Percentiles rank a stretch among this genome's conserved stretches.
Evolutionary conservation across 2,797 vertebrate species (phyloP).

Genomic region (Taeniopygia guttata): DNA sequence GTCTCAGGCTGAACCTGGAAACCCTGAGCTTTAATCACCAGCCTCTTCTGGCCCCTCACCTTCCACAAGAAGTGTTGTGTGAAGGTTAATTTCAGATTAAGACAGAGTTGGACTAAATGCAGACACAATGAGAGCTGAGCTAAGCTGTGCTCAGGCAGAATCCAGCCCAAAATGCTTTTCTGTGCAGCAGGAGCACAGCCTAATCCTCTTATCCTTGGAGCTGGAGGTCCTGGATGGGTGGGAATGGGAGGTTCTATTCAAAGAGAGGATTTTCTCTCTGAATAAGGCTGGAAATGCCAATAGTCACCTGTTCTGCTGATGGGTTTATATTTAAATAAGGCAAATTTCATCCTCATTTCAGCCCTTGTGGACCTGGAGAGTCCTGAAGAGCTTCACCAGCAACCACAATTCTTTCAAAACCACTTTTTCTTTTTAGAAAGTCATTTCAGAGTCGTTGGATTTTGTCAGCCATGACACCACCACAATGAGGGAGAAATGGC

Average conservation of each 20-base stretch:
- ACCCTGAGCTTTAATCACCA: not conserved
- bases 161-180: not conserved
- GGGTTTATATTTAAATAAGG: not conserved
- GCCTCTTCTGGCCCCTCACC: not conserved
- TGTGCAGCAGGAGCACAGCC: not conserved
- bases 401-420: not conserved
- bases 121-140: not conserved
- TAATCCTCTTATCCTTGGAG: slow-evolving; percentile 29
- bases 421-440: not conserved
- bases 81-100: not conserved
- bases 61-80: not conserved
- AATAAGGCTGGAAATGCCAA: slow-evolving; percentile 27
- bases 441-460: not conserved
- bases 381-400: not conserved
- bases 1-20: not conserved
- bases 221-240: not conserved
- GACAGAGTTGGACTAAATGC: not conserved
- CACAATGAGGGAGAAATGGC: not conserved
- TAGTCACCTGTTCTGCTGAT: not conserved
- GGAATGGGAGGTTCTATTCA: not conserved
- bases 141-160: not conserved
- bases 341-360: not conserved
- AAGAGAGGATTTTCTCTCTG: slow-evolving; percentile 41
- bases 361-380: not conserved
- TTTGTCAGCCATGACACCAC: not conserved